Conservation (phyloP, 2,888 invertebrate genomes). For the Drosophila cracens region DNA sequence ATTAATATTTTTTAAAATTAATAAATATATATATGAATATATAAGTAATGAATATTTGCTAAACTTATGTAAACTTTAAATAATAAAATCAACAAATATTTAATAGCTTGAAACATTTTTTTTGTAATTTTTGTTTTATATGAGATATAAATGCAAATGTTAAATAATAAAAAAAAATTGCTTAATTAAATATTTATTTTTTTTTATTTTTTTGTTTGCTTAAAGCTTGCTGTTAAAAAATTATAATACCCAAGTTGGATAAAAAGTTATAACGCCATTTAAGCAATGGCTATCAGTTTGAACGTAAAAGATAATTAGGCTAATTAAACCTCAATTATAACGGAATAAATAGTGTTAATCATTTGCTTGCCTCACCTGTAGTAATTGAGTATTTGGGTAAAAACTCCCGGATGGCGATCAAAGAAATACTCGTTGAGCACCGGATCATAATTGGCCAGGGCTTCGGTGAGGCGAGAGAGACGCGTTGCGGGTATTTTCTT, state of each 20-base stretch:
- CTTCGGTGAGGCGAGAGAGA: slow-evolving; percentile 92
- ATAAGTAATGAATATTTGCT: background rate
- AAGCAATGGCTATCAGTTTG: background rate
- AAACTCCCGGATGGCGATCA: slow-evolving; percentile 95
- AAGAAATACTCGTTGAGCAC: slow-evolving; percentile 95
- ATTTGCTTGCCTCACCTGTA: slow-evolving; percentile 87
- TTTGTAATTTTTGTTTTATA: background rate
- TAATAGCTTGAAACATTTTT: too few relatives aligned
- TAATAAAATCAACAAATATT: background rate
- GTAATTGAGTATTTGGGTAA: slow-evolving; percentile 95
- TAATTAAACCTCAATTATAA: background rate
- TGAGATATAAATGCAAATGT: background rate
- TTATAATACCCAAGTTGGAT: background rate
- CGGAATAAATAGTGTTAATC: background rate
- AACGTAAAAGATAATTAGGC: background rate
- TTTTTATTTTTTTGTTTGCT: accelerated
- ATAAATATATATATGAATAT: too few relatives aligned
- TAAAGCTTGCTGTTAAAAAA: background rate
- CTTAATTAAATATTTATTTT: background rate
- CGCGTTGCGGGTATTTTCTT: slow-evolving; percentile 96
- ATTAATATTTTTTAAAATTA: too few relatives aligned
- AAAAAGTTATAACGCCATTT: background rate
- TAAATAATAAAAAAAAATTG: too few relatives aligned
- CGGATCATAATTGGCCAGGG: slow-evolving; percentile 95
- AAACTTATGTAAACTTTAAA: background rate